A percentile compares a stretch with the other conserved stretches of the same genome.
Conservation (phyloP, 2,888 invertebrate genomes). For the Mantis religiosa region DNA sequence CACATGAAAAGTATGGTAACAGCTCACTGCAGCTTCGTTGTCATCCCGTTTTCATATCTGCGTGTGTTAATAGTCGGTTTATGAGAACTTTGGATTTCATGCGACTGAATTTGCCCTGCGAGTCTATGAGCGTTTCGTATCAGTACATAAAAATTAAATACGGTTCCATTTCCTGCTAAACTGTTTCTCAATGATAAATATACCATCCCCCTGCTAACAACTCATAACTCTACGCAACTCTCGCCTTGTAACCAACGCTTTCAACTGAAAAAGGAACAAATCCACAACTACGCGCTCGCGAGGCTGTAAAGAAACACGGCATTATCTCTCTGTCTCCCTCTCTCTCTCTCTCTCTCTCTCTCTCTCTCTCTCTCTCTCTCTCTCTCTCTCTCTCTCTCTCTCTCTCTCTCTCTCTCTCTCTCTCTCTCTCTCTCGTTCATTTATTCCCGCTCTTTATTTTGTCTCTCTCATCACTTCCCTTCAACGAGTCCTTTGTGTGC, state of each 20-base stretch:
- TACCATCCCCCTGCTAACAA: neutral
- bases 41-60: no score
- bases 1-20: no score
- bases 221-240: neutral
- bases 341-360: neutral
- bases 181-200: neutral
- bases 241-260: neutral
- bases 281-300: neutral
- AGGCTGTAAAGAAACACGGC: neutral
- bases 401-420: neutral
- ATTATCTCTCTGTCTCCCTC: neutral
- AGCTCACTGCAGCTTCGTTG: no score
- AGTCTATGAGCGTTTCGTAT: neutral
- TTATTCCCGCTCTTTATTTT: neutral
- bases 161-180: neutral
- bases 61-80: no score
- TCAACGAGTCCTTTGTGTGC: conserved; percentile 8
- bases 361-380: neutral
- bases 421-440: neutral
- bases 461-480: neutral
- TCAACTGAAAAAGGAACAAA: neutral
- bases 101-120: no score
- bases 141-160: neutral
- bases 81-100: neutral
- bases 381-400: neutral